Percentiles rank a stretch among this genome's conserved stretches.
phyloP scores from a whole-genome alignment of 2,797 vertebrate species.

The Balearica regulorum region DNA sequence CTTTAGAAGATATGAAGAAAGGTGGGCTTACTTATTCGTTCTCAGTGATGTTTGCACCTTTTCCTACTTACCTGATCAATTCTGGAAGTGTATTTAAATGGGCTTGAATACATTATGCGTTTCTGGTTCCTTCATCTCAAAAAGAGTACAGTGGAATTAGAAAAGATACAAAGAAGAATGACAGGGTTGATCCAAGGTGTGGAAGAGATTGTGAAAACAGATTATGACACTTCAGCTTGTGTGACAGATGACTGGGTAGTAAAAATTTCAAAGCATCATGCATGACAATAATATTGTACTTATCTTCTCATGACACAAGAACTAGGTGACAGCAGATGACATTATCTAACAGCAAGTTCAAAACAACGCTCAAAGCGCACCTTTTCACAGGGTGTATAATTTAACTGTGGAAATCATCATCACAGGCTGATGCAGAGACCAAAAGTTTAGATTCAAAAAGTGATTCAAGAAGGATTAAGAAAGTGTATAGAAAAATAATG shows the following conservation, averaged over 20 bases:
- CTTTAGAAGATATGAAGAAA: background rate
- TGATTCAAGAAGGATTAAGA: background rate
- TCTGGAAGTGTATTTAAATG: background rate
- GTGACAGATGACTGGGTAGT: background rate
- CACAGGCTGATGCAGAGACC: background rate
- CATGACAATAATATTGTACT: background rate
- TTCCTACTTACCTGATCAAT: background rate
- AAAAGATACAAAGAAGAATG: background rate
- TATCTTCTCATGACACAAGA: background rate
- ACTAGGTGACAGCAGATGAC: background rate
- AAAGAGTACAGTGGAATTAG: background rate
- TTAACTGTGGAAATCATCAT: background rate
- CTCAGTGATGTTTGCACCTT: background rate
- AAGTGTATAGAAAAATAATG: background rate
- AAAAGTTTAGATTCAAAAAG: background rate
- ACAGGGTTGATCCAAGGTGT: background rate
- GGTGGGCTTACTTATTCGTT: background rate
- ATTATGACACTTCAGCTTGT: background rate
- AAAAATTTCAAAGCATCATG: background rate
- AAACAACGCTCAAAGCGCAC: background rate
- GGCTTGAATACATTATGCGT: background rate
- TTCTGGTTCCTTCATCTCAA: background rate
- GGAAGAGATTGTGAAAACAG: background rate
- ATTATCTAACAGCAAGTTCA: background rate
- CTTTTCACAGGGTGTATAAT: background rate